Conservation (phyloP, 1,140 invertebrate species). For the Philopotamus ludificatus region DNA sequence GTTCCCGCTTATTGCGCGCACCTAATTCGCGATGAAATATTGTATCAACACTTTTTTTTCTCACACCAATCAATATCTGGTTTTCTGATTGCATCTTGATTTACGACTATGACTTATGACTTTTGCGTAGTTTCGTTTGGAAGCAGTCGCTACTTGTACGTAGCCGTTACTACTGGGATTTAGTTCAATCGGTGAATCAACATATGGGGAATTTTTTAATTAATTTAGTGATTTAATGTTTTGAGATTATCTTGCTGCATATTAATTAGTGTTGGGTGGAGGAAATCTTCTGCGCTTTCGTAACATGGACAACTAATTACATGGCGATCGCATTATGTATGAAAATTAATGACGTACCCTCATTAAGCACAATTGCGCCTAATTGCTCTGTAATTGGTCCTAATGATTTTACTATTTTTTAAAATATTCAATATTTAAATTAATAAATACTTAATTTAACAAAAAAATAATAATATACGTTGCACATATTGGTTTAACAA, state of each 20-base stretch:
- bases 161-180: too few relatives aligned
- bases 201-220: too few relatives aligned
- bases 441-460: not conserved
- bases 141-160: too few relatives aligned
- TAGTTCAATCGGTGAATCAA: too few relatives aligned
- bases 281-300: not conserved
- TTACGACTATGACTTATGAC: too few relatives aligned
- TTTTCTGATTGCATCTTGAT: too few relatives aligned
- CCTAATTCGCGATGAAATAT: not conserved
- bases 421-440: not conserved
- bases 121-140: too few relatives aligned
- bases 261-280: conserved; percentile 15
- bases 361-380: not conserved
- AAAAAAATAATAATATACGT: not conserved
- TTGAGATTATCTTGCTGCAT: conserved; percentile 2
- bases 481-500: not conserved
- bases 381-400: conserved; percentile 18
- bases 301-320: conserved; percentile 19
- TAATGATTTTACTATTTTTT: conserved; percentile 4
- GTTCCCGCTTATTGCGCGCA: not conserved
- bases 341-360: conserved; percentile 10
- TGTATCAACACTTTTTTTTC: too few relatives aligned
- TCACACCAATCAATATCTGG: too few relatives aligned
- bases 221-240: too few relatives aligned
- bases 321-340: conserved; percentile 10